These are phyloP conservation scores for Atopsyche davidsoni DNA, from an alignment of 1,140 invertebrate genomes.

Conservation along the genomic window DNA sequence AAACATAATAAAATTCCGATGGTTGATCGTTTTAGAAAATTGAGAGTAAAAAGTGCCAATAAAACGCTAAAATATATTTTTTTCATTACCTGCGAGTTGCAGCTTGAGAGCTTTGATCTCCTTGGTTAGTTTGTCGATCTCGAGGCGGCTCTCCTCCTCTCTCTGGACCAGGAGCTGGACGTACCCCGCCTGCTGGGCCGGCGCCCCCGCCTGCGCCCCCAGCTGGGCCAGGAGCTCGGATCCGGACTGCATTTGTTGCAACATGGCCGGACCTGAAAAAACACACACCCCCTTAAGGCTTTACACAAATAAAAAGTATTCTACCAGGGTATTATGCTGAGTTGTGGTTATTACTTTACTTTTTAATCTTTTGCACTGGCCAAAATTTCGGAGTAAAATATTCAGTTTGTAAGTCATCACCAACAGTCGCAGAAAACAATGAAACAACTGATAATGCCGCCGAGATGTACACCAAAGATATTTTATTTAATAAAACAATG, in stretches of 20 bases:
- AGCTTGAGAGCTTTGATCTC: conserved; percentile 56
- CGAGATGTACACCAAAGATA: too few relatives aligned
- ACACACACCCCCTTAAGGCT: background rate
- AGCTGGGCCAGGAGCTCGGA: background rate
- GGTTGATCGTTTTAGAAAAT: too few relatives aligned
- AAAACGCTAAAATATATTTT: conserved; percentile 1
- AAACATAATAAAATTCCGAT: too few relatives aligned
- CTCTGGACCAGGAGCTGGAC: conserved; percentile 48
- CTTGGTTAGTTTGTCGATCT: conserved; percentile 53
- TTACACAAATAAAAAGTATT: background rate
- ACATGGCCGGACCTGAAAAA: conserved; percentile 38
- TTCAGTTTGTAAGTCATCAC: background rate
- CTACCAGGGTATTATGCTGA: background rate
- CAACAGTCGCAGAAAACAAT: conserved; percentile 3
- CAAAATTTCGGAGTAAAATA: background rate
- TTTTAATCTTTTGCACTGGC: background rate
- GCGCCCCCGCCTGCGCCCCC: conserved; percentile 34
- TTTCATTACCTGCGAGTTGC: conserved; percentile 48
- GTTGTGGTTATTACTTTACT: background rate
- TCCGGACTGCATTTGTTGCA: conserved; percentile 24
- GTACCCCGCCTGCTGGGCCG: conserved; percentile 35
- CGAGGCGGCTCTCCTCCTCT: conserved; percentile 52
- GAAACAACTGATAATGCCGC: too few relatives aligned
- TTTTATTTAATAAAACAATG: too few relatives aligned
- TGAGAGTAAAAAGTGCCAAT: too few relatives aligned